phyloP scores from a whole-genome alignment of 2,888 invertebrate genomes.

The Choristoneura rosaceana region DNA sequence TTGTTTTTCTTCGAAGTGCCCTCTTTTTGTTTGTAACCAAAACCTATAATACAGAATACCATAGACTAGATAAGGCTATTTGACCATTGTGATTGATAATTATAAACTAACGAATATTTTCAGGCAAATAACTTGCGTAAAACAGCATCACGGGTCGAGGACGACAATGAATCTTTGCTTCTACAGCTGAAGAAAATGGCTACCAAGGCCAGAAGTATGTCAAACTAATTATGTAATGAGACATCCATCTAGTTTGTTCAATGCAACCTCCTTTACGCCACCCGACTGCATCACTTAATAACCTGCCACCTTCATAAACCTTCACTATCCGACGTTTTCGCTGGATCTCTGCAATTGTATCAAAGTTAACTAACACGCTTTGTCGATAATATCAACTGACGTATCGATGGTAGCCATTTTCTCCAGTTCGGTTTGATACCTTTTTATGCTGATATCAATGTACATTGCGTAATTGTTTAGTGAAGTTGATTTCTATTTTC shows the following conservation, averaged over 20 bases:
- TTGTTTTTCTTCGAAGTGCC: slow-evolving; percentile 55
- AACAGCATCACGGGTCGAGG: slow-evolving; percentile 96
- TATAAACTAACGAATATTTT: slow-evolving; percentile 81
- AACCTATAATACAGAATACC: slow-evolving; percentile 34
- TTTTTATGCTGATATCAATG: slow-evolving; percentile 48
- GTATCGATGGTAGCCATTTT: slow-evolving; percentile 84
- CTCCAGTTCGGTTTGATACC: slow-evolving; percentile 68
- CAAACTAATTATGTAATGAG: slow-evolving; percentile 71
- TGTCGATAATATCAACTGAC: slow-evolving; percentile 58
- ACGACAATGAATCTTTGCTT: slow-evolving; percentile 98
- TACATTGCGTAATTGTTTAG: slow-evolving; percentile 47
- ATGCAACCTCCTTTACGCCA: slow-evolving; percentile 49
- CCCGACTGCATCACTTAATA: slow-evolving; percentile 46
- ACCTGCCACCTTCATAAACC: slow-evolving; percentile 44
- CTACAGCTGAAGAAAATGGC: slow-evolving; percentile 98
- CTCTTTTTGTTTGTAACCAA: slow-evolving; percentile 58
- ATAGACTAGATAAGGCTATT: slow-evolving; percentile 46
- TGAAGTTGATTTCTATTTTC: slow-evolving; percentile 45
- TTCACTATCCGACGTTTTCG: slow-evolving; percentile 52
- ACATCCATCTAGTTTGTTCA: slow-evolving; percentile 68
- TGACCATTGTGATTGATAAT: slow-evolving; percentile 52
- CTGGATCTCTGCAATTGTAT: slow-evolving; percentile 55
- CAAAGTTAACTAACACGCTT: slow-evolving; percentile 76
- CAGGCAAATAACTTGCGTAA: slow-evolving; percentile 95
- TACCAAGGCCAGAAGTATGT: slow-evolving; percentile 93